Base-by-base conservation (phyloP, 2,888 invertebrate species). In the Neria commutata region DNA sequence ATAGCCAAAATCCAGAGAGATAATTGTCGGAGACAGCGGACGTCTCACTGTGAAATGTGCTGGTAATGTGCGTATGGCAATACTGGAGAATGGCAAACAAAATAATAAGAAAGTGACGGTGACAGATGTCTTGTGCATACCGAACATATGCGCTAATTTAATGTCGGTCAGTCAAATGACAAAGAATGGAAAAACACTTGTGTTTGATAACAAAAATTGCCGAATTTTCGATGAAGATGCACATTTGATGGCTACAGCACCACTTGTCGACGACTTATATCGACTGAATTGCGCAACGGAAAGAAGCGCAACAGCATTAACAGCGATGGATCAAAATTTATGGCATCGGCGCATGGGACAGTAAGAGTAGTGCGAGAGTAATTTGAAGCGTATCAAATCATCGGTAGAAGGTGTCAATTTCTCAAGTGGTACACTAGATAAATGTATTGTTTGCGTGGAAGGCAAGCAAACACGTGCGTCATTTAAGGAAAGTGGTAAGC, bases 161-260 rank as follows among this genome's bases (percentile, higher is more conserved):
- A 61, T 58, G 55, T 58, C 58, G 46, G 55, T 61, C 45, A 58
- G 58, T n/a, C n/a, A n/a, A n/a, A n/a, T n/a, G n/a, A n/a, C 58
- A 54, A 51, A 51, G 21, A 25, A 61, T 55, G 58, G 58, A 40
- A 61, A 61, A 54, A 61, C 61, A 34, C 48, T 61, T 29, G 53
- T 58, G 29, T 61, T 61, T 29, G 45, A 61, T 49, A 33, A 24
- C 55, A 29, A 58, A 58, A 55, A 52, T 55, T 55, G 53, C 14
- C 60, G 54, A 29, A 57, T 58, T 48, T 58, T 61, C 19, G 37
- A 52, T 46, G 47, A 53, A 53, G 23, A 53, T 52, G 16, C 37
- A 34, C 6, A 29, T 8, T 29, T 29, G 6, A 29, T 29, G 29
- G 6, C 29, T 11, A 29, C 29, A 29, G 29, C 29, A 11, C 29